Evolutionary conservation across 2,888 invertebrate genomes (phyloP), one percentile per base, ranked within the genome.

Genomic region (Ectemnius continuus): DNA sequence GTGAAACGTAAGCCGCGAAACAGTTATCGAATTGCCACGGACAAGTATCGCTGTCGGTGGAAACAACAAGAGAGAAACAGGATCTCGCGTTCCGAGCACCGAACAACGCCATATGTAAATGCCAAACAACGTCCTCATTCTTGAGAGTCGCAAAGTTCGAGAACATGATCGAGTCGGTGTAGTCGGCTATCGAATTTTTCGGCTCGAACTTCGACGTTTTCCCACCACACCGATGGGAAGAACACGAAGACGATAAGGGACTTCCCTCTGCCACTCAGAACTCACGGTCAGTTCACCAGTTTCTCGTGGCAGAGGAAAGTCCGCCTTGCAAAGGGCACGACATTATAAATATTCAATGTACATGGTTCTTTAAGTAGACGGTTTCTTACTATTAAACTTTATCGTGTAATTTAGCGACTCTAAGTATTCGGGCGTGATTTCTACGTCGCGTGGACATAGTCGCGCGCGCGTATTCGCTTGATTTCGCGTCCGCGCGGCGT

Each of bases 91-190:
- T 78, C 76, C 69, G 58, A 74, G 70, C 73, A 79, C 61, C 16
- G 58, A 73, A 73, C 74, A 79, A 80, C 80, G 86, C 86, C 86
- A 87, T 87, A 87, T 80, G 61, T 79, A 81, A 80, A 85, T 87
- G 86, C 86, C 84, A 87, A 86, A 86, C 81, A 67, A 84, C 75
- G 71, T 74, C 65, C 47, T 63, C 68, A 52, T 60, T 46, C 47
- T n/a, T 13, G 61, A 63, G 73, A 65, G 57, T 57, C 47, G 68
- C 56, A 57, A 57, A 20, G 26, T 36, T 73, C 45, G 65, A 70
- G 64, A 52, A 11, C 16, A 26, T 47, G 58, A 11, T 8, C 36
- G 36, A 11, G 36, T 36, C 46, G 18, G 5, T 52, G 36, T 20
- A 26, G 16, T 20, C 5, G n/a, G 16, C 36, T n/a, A 47, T 62